phyloP scores from a whole-genome alignment of 1,140 invertebrate species.

The Listronotus oregonensis region DNA sequence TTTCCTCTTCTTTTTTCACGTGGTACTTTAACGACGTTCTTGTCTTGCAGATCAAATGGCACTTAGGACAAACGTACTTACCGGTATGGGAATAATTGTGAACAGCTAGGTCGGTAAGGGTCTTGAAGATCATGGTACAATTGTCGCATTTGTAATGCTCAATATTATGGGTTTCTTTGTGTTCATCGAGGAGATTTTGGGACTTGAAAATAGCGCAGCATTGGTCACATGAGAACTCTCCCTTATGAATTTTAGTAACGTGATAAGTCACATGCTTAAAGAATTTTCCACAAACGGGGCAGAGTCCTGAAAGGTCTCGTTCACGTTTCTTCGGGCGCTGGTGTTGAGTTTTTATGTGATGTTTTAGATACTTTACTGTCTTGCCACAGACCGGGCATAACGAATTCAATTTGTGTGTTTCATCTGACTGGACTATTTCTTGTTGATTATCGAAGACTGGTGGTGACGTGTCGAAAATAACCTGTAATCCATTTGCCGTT shows the following conservation, averaged over 20 bases:
- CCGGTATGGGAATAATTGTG: constrained; percentile 33
- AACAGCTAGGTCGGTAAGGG: constrained; percentile 21
- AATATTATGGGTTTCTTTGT: constrained; percentile 1
- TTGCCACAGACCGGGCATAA: constrained; percentile 4
- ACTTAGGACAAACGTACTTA: constrained; percentile 30
- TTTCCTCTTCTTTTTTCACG: constrained; percentile 58
- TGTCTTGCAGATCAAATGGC: constrained; percentile 17
- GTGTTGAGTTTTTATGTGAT: constrained; percentile 10
- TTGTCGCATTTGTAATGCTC: constrained; percentile 41
- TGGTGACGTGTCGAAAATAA: constrained; percentile 9
- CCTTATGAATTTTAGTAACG: background rate
- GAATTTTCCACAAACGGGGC: constrained; percentile 36
- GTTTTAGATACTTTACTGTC: background rate
- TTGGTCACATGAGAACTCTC: constrained; percentile 54
- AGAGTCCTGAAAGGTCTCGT: background rate
- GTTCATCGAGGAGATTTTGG: constrained; percentile 45
- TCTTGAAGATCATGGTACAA: constrained; percentile 36
- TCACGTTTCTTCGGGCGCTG: background rate
- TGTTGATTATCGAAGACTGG: background rate
- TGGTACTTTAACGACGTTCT: constrained; percentile 44
- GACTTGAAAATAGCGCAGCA: constrained; percentile 58
- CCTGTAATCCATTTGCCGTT: constrained; percentile 7
- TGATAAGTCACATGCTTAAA: constrained; percentile 7
- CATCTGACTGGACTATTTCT: background rate
- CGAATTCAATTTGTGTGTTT: background rate